Percentiles rank a stretch among this genome's conserved stretches.
Evolutionary conservation across 2,888 invertebrate genomes (phyloP).

Genomic region (Drosophila rubida): DNA sequence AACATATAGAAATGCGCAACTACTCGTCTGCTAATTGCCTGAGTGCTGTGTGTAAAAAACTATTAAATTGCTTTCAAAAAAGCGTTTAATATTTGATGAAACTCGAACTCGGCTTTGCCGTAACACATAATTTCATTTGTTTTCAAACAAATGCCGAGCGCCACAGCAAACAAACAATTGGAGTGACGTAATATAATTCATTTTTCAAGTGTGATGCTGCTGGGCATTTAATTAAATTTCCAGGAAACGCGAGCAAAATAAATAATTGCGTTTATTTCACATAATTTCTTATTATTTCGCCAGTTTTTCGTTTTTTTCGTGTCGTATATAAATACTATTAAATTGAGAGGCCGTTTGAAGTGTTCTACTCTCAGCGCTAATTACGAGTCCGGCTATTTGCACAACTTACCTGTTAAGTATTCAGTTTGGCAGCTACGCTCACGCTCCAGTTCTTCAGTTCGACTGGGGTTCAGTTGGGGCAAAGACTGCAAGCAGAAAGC

Average conservation of each 20-base stretch:
- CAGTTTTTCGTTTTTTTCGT: neutral
- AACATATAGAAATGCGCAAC: too few relatives aligned
- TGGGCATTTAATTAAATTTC: neutral
- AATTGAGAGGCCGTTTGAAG: conserved; percentile 10
- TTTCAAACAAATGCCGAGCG: too few relatives aligned
- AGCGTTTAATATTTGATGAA: too few relatives aligned
- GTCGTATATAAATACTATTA: conserved; percentile 18
- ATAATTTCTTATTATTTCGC: neutral
- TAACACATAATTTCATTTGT: too few relatives aligned
- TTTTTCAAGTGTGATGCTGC: neutral
- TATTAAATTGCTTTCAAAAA: too few relatives aligned
- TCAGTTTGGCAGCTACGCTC: conserved; percentile 68
- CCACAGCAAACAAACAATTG: too few relatives aligned
- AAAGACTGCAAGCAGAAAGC: conserved; percentile 54
- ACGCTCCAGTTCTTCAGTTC: conserved; percentile 57
- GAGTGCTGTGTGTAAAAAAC: too few relatives aligned
- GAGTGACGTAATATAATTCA: neutral
- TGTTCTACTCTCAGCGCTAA: conserved; percentile 51
- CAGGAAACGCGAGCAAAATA: neutral
- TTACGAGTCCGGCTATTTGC: conserved; percentile 63
- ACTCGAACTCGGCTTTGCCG: too few relatives aligned
- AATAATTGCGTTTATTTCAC: conserved; percentile 1
- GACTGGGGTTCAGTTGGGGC: conserved; percentile 1
- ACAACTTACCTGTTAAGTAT: conserved; percentile 69
- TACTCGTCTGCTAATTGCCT: too few relatives aligned